Conservation (phyloP, 2,888 invertebrate species). For the Nomada flava region DNA sequence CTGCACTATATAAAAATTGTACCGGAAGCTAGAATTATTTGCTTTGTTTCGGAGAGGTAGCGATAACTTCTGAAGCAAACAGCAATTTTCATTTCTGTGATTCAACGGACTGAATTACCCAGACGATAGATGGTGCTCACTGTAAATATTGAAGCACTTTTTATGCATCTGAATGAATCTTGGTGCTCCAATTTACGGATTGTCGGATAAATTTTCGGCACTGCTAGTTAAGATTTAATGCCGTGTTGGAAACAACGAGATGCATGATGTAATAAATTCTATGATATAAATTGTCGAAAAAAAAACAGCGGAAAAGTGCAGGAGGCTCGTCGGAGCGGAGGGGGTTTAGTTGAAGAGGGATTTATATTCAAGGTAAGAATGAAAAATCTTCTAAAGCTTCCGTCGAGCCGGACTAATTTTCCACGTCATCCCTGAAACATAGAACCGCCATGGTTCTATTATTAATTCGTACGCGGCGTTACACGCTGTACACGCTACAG, state of each 20-base stretch:
- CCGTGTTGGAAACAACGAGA: slow-evolving; percentile 10
- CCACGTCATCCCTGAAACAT: slow-evolving; percentile 68
- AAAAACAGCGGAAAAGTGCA: slow-evolving; percentile 14
- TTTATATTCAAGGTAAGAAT: slow-evolving; percentile 57
- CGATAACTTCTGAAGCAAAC: not conserved
- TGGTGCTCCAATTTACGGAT: slow-evolving; percentile 4
- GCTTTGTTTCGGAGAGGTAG: not conserved
- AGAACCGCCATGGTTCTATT: slow-evolving; percentile 66
- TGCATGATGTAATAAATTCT: slow-evolving; percentile 35
- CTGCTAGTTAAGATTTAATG: slow-evolving; percentile 32
- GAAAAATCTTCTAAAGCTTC: slow-evolving; percentile 67
- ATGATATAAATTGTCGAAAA: slow-evolving; percentile 38
- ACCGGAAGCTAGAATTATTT: not conserved
- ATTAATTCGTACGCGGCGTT: slow-evolving; percentile 68
- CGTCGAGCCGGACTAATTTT: slow-evolving; percentile 63
- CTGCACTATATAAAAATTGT: too few relatives aligned
- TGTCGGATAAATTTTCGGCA: slow-evolving; percentile 28
- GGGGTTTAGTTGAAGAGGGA: slow-evolving; percentile 49
- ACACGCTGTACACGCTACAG: slow-evolving; percentile 60
- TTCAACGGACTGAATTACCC: slow-evolving; percentile 2
- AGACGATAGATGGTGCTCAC: too few relatives aligned
- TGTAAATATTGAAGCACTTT: slow-evolving; percentile 20
- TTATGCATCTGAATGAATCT: not conserved
- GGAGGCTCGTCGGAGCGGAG: not conserved
- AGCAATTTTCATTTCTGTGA: not conserved